Evolutionary conservation across 2,888 invertebrate species (phyloP).

Genomic region (Latheticus oryzae): DNA sequence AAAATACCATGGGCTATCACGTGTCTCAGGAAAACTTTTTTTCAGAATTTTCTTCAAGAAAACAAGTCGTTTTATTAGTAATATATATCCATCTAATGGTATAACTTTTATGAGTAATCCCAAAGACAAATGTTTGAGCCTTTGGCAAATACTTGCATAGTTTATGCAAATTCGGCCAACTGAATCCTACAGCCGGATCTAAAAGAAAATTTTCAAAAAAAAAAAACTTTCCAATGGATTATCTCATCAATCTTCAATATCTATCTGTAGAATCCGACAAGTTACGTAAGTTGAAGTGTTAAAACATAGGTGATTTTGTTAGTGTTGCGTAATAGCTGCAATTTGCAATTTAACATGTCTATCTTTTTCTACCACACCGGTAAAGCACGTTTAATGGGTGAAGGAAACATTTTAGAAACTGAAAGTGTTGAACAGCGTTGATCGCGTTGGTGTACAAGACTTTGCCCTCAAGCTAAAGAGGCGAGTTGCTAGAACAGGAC

Average conservation of each 20-base stretch:
- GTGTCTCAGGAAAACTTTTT: slow-evolving; percentile 7
- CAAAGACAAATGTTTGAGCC: slow-evolving; percentile 16
- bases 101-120: slow-evolving; percentile 32
- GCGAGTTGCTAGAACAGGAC: slow-evolving; percentile 53
- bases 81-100: slow-evolving; percentile 29
- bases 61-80: slow-evolving; percentile 29
- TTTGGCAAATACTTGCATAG: slow-evolving; percentile 29
- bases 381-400: slow-evolving; percentile 35
- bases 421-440: slow-evolving; percentile 48
- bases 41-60: no score
- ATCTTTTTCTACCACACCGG: slow-evolving; percentile 28
- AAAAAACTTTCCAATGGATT: slow-evolving; percentile 33
- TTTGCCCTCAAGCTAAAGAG: slow-evolving; percentile 47
- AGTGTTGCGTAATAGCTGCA: slow-evolving; percentile 40
- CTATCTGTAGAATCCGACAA: slow-evolving; percentile 25
- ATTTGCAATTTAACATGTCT: slow-evolving; percentile 42
- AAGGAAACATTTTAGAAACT: slow-evolving; percentile 48
- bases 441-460: slow-evolving; percentile 49
- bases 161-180: slow-evolving; percentile 22
- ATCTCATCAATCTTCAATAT: slow-evolving; percentile 34
- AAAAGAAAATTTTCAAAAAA: slow-evolving; percentile 10
- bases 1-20: slow-evolving; percentile 14
- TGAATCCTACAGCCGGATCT: slow-evolving; percentile 20
- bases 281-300: slow-evolving; percentile 41
- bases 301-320: slow-evolving; percentile 42